Base-by-base conservation (phyloP, 2,888 invertebrate genomes). In the Spisula solida region DNA sequence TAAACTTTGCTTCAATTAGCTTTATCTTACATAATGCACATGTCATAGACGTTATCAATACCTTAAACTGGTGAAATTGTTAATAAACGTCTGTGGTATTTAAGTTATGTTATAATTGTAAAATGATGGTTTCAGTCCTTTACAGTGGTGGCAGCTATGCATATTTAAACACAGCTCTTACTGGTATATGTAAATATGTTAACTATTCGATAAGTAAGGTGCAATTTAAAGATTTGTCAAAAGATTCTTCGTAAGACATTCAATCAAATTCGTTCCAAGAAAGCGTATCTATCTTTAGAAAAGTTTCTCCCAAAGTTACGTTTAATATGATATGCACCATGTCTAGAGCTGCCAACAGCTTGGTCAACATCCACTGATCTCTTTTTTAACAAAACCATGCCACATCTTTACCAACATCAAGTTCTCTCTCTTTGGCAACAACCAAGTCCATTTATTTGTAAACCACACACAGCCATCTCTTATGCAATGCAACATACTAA, bases 31-130 rank as follows among this genome's bases (percentile, higher is more conserved):
- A 66, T 1, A n/a, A 25, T 25, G n/a, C 25, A 25, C 60, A 56
- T 56, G 60, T 25, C 60, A 25, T 25, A 10, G 6, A 66, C 25
- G 12, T 66, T 66, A 66, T 66, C 60, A 66, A 66, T 66, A 66
- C 20, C 60, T n/a, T 66, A 66, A 25, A 25, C 25, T n/a, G 60
- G 60, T n/a, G 25, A 66, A 25, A 25, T 60, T 25, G n/a, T 25
- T 25, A 66, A 66, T 66, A 66, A n/a, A 25, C n/a, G n/a, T 66
- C n/a, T 66, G 60, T n/a, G 60, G 60, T 66, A 66, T 66, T 66
- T n/a, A 66, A 25, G 25, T 25, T 66, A 66, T 66, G 60, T 66
- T 66, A 66, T 25, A 25, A 66, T 66, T 66, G 60, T 25, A 66
- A 25, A 25, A 10, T 66, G 14, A n/a, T 66, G 25, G 60, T 25